These are phyloP conservation scores for Mus musculus DNA, from an alignment of 2,113 vertebrate genomes.

Conservation along the genomic window DNA sequence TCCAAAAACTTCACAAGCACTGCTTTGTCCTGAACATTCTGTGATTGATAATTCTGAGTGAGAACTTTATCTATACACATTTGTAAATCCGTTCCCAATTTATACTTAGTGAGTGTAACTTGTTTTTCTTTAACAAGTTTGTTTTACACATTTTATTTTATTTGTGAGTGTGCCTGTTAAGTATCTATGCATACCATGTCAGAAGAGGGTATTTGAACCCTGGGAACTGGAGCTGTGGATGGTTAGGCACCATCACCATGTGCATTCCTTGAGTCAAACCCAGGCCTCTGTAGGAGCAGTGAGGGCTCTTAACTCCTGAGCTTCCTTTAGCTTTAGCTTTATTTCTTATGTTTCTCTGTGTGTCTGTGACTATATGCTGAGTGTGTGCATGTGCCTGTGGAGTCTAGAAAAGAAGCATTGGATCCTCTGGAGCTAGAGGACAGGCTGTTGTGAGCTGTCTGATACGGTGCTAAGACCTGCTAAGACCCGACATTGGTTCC, in stretches of 20 bases:
- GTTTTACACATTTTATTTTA: neutral
- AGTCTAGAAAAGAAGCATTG: neutral
- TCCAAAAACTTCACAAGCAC: neutral
- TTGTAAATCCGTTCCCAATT: neutral
- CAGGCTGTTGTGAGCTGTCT: neutral
- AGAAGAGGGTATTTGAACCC: neutral
- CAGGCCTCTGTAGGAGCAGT: neutral
- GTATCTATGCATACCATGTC: neutral
- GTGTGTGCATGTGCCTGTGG: neutral
- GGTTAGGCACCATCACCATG: neutral
- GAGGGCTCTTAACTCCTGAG: neutral
- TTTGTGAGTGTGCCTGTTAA: neutral
- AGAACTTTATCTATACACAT: neutral
- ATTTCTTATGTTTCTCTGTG: neutral
- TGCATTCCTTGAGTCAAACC: neutral
- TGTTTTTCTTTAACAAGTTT: neutral
- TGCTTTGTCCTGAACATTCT: conserved; percentile 44
- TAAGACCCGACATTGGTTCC: neutral
- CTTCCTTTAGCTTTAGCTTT: neutral
- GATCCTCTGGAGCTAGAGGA: neutral
- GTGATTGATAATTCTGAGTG: conserved; percentile 39
- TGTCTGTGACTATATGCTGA: neutral
- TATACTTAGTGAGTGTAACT: neutral
- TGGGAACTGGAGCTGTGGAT: neutral
- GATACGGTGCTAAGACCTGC: neutral